Conservation (phyloP, 2,797 vertebrate species). For the Periophthalmus magnuspinnatus region DNA sequence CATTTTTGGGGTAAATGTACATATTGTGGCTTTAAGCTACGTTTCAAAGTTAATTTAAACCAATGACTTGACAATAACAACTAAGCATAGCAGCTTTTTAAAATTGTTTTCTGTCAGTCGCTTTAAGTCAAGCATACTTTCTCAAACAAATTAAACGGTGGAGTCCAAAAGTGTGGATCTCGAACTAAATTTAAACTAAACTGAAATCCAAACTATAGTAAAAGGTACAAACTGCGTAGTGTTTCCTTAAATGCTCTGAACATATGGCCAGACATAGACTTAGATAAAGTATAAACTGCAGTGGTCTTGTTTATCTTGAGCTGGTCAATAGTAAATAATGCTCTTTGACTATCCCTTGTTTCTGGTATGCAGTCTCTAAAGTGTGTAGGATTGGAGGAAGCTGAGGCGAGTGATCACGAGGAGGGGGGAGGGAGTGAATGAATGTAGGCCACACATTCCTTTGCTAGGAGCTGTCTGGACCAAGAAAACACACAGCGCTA, state of each 20-base stretch:
- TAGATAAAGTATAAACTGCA: neutral
- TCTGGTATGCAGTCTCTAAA: conserved; percentile 56
- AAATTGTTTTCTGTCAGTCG: too few relatives aligned
- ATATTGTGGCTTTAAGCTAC: too few relatives aligned
- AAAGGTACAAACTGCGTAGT: too few relatives aligned
- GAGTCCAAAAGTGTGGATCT: neutral
- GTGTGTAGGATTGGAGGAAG: conserved; percentile 42
- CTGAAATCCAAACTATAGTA: too few relatives aligned
- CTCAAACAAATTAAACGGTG: too few relatives aligned
- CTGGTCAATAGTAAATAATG: conserved; percentile 49
- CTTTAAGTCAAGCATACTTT: too few relatives aligned
- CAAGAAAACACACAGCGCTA: conserved; percentile 62
- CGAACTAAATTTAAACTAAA: neutral
- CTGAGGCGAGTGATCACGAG: conserved; percentile 29
- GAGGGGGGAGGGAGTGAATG: conserved; percentile 25
- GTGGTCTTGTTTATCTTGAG: neutral
- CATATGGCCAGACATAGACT: neutral
- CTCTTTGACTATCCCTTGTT: conserved; percentile 54
- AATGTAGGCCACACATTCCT: conserved; percentile 81
- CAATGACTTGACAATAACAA: too few relatives aligned
- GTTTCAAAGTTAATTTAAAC: too few relatives aligned
- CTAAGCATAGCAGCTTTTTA: too few relatives aligned
- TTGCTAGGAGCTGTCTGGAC: conserved; percentile 70
- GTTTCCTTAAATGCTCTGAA: neutral
- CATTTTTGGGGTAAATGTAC: too few relatives aligned